Percentiles rank a stretch among this genome's conserved stretches.
Conservation (phyloP, 2,797 vertebrate genomes). For the Picus viridis region DNA sequence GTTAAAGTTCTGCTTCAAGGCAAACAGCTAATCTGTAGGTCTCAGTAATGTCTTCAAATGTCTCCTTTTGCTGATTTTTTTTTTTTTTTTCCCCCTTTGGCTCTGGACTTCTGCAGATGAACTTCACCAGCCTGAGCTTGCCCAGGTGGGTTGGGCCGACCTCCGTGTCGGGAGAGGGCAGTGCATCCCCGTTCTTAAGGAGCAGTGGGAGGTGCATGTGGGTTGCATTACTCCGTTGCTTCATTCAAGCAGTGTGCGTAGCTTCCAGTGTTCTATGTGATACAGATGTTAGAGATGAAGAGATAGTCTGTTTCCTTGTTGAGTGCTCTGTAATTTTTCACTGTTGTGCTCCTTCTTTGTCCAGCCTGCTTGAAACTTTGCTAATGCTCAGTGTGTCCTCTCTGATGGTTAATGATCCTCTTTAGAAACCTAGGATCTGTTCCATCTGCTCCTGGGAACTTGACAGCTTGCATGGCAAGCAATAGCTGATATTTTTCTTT, state of each 20-base stretch:
- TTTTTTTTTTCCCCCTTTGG: rapidly evolving
- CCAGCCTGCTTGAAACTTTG: background rate
- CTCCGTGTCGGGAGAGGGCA: background rate
- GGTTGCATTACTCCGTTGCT: background rate
- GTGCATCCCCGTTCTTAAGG: background rate
- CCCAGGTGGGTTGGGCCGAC: background rate
- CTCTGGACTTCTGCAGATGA: background rate
- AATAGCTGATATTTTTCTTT: background rate
- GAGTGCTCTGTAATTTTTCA: conserved; percentile 12
- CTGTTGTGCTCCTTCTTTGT: background rate
- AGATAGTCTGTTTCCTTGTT: conserved; percentile 36
- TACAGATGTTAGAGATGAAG: conserved; percentile 37
- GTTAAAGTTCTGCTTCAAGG: rapidly evolving
- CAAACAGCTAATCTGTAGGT: background rate
- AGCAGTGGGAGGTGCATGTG: background rate
- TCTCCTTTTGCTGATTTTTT: background rate
- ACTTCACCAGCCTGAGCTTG: background rate
- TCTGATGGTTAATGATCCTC: conserved; percentile 32
- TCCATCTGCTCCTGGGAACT: conserved; percentile 34
- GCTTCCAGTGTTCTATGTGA: background rate
- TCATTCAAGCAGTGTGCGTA: background rate
- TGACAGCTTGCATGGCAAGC: conserved; percentile 24
- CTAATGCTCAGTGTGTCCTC: conserved; percentile 10
- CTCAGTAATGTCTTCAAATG: background rate
- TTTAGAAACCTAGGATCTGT: conserved; percentile 3